A percentile compares a stretch with the other conserved stretches of the same genome.
Evolutionary conservation across 2,113 vertebrate species (phyloP).

Genomic region (Cygnus atratus): DNA sequence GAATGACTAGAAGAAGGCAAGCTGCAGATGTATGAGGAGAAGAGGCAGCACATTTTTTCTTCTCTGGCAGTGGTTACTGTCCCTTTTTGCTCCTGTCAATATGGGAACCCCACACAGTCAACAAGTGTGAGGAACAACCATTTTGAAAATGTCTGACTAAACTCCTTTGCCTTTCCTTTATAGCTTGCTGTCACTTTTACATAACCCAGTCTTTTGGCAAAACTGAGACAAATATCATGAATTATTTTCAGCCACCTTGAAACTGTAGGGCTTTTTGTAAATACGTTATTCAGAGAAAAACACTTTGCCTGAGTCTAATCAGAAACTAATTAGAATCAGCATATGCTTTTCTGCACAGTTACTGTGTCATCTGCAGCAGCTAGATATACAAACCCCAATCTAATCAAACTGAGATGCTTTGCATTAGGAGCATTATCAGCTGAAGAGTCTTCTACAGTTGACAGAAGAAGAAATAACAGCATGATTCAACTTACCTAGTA

Average conservation of each 20-base stretch:
- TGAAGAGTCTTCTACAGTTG: conserved; percentile 50
- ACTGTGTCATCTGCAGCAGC: conserved; percentile 28
- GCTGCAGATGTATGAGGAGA: not conserved
- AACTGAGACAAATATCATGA: not conserved
- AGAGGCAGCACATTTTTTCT: not conserved
- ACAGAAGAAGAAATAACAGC: conserved; percentile 38
- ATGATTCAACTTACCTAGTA: conserved; percentile 5
- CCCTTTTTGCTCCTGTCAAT: not conserved
- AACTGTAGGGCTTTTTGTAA: conserved; percentile 33
- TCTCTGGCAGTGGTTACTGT: not conserved
- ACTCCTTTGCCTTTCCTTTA: not conserved
- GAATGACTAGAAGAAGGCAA: not conserved
- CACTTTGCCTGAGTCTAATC: conserved; percentile 56
- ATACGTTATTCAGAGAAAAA: conserved; percentile 43
- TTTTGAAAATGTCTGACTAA: not conserved
- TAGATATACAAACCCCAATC: conserved; percentile 7
- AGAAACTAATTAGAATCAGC: conserved; percentile 68
- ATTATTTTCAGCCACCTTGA: conserved; percentile 46
- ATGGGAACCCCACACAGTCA: not conserved
- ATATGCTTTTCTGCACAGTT: conserved; percentile 44
- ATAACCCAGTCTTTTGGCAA: not conserved
- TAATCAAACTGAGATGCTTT: conserved; percentile 57
- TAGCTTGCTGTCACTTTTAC: not conserved
- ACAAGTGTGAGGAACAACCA: not conserved
- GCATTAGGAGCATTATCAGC: not conserved